Conservation (phyloP, 2,888 invertebrate genomes). For the Nycteola revayana region DNA sequence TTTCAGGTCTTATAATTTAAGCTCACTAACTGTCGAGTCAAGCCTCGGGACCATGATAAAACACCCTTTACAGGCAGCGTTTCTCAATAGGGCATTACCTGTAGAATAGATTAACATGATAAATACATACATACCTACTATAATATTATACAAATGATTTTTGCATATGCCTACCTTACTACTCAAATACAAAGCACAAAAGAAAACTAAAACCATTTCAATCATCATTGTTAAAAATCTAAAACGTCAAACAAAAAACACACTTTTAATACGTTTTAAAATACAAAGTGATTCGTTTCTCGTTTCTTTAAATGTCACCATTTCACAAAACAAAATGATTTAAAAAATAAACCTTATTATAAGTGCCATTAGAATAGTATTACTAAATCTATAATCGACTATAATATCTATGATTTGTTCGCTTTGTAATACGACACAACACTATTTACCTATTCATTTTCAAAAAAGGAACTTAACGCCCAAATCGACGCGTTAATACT, state of each 20-base stretch:
- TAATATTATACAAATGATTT: no score
- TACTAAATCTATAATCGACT: conserved; percentile 21
- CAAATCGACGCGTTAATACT: conserved; percentile 77
- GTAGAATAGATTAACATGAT: no score
- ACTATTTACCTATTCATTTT: conserved; percentile 81
- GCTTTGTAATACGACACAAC: conserved; percentile 68
- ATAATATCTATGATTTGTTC: conserved; percentile 54
- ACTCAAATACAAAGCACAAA: no score
- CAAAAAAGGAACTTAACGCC: conserved; percentile 79
- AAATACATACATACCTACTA: no score
- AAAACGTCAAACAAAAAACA: conserved; percentile 20
- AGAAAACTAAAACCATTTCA: no score
- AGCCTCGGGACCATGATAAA: no score
- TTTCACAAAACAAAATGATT: conserved; percentile 27
- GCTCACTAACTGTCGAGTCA: no score
- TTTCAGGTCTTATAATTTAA: no score
- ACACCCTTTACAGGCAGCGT: no score
- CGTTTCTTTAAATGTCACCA: conserved; percentile 29
- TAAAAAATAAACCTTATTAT: conserved; percentile 29
- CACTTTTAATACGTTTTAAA: conserved; percentile 33
- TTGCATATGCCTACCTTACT: no score
- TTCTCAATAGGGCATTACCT: no score
- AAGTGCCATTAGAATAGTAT: conserved; percentile 23
- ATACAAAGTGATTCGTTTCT: conserved; percentile 38
- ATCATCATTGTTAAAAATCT: conserved; percentile 16